Base-by-base conservation (phyloP, 2,113 vertebrate genomes). In the Gallinago paraguaiae region DNA sequence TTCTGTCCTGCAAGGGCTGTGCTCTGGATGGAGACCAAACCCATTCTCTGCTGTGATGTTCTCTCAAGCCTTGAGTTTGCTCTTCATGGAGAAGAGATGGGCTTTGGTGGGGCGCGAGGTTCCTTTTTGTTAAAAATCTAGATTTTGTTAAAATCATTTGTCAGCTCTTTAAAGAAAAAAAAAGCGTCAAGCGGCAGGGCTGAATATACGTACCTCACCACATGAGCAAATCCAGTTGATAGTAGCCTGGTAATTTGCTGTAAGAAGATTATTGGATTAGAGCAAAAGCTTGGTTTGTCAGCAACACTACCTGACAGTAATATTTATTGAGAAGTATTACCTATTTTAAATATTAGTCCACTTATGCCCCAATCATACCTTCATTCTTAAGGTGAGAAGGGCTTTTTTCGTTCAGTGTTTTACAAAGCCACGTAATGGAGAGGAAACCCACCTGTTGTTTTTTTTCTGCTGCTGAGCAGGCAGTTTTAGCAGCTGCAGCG, bases 261-360 rank as follows among this genome's bases (percentile, higher is more conserved):
- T 97, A 97, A 98, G 96, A 53, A 78, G 95, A 93, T 98, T 97
- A 97, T 6, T 86, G 96, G 97, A 97, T 98, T 98, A 97, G 31
- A 80, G 71, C 86, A 95, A 83, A 85, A 79, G 95, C 95, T 93
- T 81, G 65, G 80, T 90, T 95, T 96, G 96, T 93, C 93, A 94
- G 95, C 87, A 97, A 80, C 89, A 92, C 85, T 89, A 89, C 94
- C 93, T 96, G 91, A 96, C 93, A 67, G 65, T 60, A 39, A 86
- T 71, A 80, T 95, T 92, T 92, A 64, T 92, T 79, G 79, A 85
- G 78, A 81, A 46, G 84, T 57, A 81, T 95, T 96, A 94, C 91
- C 89, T 91, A 57, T 96, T 96, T 96, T 87, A 87, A 92, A 80
- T 95, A 93, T 94, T 74, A 91, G 78, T 74, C 86, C 24, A 37